phyloP scores from a whole-genome alignment of 2,797 vertebrate genomes.

The Eulemur mongoz region DNA sequence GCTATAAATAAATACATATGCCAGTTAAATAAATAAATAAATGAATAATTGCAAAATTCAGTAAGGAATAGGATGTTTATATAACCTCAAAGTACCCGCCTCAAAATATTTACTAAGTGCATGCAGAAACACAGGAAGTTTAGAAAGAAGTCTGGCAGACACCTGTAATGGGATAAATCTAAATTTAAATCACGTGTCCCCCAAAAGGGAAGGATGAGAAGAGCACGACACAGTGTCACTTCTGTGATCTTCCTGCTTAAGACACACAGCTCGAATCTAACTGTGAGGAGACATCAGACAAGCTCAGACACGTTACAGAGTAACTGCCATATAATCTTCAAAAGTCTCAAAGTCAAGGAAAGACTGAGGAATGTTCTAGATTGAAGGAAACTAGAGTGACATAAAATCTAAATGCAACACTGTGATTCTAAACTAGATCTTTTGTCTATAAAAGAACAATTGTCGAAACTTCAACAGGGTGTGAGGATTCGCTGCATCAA shows the following conservation, averaged over 20 bases:
- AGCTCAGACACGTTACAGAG: background rate
- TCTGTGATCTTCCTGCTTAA: background rate
- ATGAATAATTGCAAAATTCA: background rate
- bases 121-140: background rate
- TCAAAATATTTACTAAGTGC: conserved; percentile 13
- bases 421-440: background rate
- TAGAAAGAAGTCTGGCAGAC: background rate
- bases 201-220: background rate
- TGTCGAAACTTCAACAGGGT: background rate
- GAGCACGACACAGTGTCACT: background rate
- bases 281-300: background rate
- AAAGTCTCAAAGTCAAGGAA: conserved; percentile 33
- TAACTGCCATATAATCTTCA: background rate
- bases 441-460: background rate
- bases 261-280: background rate
- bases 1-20: background rate
- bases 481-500: background rate
- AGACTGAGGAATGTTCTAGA: background rate
- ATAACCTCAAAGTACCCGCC: background rate
- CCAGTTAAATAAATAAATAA: background rate
- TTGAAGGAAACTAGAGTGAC: background rate
- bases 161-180: background rate
- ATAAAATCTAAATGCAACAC: background rate
- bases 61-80: background rate
- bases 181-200: background rate